phyloP scores from a whole-genome alignment of 2,113 vertebrate species.

The Megaleporinus macrocephalus region DNA sequence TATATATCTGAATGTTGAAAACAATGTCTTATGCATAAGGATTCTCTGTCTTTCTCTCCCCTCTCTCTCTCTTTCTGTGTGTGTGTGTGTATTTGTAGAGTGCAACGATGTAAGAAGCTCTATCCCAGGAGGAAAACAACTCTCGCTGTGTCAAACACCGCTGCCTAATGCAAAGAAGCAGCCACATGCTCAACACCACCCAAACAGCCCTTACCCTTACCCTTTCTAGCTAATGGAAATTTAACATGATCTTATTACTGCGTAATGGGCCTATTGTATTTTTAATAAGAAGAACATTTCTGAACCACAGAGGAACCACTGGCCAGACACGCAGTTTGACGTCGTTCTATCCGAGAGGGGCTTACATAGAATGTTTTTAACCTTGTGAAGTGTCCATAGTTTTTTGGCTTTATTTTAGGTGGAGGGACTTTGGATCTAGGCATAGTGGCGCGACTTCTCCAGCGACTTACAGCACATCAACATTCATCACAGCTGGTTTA shows the following conservation, averaged over 20 bases:
- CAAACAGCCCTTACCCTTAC: neutral
- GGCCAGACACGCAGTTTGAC: neutral
- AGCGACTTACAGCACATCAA: neutral
- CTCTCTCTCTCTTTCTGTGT: neutral
- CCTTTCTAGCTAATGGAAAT: conserved; percentile 8
- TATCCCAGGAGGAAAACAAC: conserved; percentile 1
- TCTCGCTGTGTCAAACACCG: neutral
- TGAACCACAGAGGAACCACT: neutral
- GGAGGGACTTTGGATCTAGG: neutral
- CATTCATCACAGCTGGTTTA: neutral
- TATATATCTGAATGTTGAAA: no score
- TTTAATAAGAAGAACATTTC: conserved; percentile 12
- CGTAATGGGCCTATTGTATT: conserved; percentile 4
- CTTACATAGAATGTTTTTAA: neutral
- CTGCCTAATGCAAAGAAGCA: neutral
- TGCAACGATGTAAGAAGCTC: neutral
- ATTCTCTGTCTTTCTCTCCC: neutral
- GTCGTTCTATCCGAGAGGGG: neutral
- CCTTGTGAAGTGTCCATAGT: neutral
- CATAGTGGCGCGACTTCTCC: no score
- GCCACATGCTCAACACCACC: conserved; percentile 5
- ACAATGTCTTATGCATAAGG: no score
- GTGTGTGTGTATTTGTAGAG: neutral
- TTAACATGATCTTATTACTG: neutral
- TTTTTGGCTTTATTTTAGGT: neutral